These are phyloP conservation scores for Andrena chrysosceles DNA, from an alignment of 2,888 invertebrate genomes.

Conservation along the genomic window DNA sequence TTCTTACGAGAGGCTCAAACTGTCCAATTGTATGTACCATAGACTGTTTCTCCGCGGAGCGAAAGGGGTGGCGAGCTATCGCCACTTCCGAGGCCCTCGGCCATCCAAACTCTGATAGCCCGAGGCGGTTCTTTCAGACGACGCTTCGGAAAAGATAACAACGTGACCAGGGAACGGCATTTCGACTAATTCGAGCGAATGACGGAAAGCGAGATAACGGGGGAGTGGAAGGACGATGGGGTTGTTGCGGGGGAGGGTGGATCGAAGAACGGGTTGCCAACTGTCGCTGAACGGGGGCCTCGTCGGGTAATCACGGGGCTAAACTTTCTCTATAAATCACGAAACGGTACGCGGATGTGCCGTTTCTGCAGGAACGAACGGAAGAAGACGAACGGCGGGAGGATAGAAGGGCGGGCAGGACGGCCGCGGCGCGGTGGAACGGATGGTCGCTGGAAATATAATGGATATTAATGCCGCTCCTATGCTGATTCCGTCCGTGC, in stretches of 20 bases:
- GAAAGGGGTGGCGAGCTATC: not conserved
- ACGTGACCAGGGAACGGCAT: slow-evolving; percentile 42
- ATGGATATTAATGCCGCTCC: slow-evolving; percentile 79
- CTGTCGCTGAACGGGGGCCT: slow-evolving; percentile 64
- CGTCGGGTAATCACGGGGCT: slow-evolving; percentile 74
- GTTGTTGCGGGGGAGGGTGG: slow-evolving; percentile 19
- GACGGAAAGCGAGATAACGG: slow-evolving; percentile 71
- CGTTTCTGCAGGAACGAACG: slow-evolving; percentile 56
- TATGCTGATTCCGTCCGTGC: slow-evolving; percentile 72
- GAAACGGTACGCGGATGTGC: slow-evolving; percentile 70
- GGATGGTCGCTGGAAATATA: slow-evolving; percentile 71
- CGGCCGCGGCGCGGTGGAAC: slow-evolving; percentile 32
- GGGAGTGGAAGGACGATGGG: slow-evolving; percentile 18
- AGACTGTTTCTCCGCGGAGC: not conserved
- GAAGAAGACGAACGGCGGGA: slow-evolving; percentile 56
- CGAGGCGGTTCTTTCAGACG: not conserved
- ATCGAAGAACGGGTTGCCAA: slow-evolving; percentile 62
- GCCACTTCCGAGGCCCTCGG: not conserved
- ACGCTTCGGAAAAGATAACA: slow-evolving; percentile 28
- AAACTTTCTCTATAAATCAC: slow-evolving; percentile 80
- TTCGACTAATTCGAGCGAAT: slow-evolving; percentile 69
- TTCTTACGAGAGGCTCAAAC: not conserved
- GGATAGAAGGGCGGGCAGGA: slow-evolving; percentile 5
- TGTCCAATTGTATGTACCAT: not conserved
- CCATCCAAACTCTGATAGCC: not conserved